These are phyloP conservation scores for Scaptomyza pallida DNA, from an alignment of 1,140 invertebrate genomes.

Conservation along the genomic window DNA sequence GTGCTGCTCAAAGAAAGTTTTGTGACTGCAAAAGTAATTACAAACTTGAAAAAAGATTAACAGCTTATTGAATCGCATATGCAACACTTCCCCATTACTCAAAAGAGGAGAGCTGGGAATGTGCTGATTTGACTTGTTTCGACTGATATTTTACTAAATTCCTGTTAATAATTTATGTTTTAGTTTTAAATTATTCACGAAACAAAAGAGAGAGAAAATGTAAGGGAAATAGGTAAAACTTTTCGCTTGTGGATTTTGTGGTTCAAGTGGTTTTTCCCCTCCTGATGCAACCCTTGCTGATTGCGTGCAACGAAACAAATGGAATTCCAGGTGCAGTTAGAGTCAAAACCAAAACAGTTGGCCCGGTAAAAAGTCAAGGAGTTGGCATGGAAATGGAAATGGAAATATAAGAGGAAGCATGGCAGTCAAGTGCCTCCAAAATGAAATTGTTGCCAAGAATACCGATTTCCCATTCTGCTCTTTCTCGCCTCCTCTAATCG, in stretches of 20 bases:
- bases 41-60: constrained; percentile 71
- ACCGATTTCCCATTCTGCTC: constrained; percentile 17
- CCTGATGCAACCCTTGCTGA: constrained; percentile 6
- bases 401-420: constrained; percentile 6
- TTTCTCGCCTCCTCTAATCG: constrained; percentile 8
- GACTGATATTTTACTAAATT: constrained; percentile 59
- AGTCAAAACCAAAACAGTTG: background rate
- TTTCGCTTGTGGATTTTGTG: constrained; percentile 62
- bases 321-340: constrained; percentile 56
- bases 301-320: constrained; percentile 47
- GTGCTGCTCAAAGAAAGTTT: constrained; percentile 54
- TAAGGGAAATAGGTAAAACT: constrained; percentile 37
- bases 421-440: constrained; percentile 58
- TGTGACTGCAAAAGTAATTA: constrained; percentile 69
- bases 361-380: constrained; percentile 34
- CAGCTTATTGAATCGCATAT: constrained; percentile 46
- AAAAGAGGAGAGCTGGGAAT: background rate
- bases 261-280: constrained; percentile 50
- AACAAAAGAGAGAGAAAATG: constrained; percentile 8
- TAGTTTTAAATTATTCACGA: constrained; percentile 57
- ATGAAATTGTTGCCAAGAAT: constrained; percentile 73
- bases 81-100: background rate
- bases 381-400: constrained; percentile 50
- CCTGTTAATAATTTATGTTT: constrained; percentile 55
- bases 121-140: background rate